These are phyloP conservation scores for Megaptera novaeangliae DNA, from an alignment of 2,113 vertebrate genomes.

Conservation along the genomic window DNA sequence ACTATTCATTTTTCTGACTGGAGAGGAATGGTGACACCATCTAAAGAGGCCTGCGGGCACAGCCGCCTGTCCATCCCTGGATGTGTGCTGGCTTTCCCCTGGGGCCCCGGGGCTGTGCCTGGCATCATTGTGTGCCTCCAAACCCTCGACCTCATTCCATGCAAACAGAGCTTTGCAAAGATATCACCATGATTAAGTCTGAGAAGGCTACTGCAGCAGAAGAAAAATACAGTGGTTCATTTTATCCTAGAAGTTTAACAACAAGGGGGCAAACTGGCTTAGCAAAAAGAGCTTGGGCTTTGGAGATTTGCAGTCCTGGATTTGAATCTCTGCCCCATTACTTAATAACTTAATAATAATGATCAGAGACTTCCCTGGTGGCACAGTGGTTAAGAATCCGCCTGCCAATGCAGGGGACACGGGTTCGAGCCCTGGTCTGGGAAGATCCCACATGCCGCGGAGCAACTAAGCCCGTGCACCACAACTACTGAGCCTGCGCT, in stretches of 20 bases:
- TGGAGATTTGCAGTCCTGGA: not conserved
- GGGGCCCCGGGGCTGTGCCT: not conserved
- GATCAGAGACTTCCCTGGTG: not conserved
- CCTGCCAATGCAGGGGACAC: too few species aligned
- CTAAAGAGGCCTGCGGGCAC: not conserved
- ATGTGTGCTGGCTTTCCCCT: not conserved
- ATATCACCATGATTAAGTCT: not conserved
- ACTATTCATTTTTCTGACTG: not conserved
- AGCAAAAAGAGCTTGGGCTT: not conserved
- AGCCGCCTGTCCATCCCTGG: not conserved
- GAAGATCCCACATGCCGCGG: too few species aligned
- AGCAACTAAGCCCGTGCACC: too few species aligned
- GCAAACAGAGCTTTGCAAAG: slow-evolving; percentile 7
- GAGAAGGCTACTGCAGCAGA: not conserved
- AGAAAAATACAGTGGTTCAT: not conserved
- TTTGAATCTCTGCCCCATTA: not conserved
- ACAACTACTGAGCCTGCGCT: too few species aligned
- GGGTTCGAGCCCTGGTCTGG: too few species aligned
- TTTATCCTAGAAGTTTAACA: not conserved
- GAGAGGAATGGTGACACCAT: not conserved
- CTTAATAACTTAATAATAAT: not conserved
- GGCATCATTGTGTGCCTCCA: not conserved
- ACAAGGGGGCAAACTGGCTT: not conserved
- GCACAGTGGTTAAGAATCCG: too few species aligned
- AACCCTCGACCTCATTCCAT: not conserved